Percentiles rank a stretch among this genome's conserved stretches.
Conservation (phyloP, 2,113 vertebrate genomes). For the Uria lomvia region DNA sequence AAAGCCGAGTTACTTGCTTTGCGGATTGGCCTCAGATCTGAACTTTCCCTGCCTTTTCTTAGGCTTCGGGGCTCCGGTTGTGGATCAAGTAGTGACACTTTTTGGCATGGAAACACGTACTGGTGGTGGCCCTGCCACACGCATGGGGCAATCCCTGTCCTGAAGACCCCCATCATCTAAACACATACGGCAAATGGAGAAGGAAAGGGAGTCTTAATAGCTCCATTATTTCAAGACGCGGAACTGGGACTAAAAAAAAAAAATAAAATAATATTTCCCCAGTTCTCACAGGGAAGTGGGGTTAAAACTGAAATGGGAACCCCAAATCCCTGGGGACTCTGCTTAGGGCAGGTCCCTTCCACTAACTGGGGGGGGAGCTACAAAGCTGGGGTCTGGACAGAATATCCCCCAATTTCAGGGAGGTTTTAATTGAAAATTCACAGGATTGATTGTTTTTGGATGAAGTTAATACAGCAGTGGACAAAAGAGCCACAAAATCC, state of each 20-base stretch:
- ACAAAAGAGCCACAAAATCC: background rate
- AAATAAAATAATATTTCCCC: background rate
- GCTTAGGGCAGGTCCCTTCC: background rate
- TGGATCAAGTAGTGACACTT: background rate
- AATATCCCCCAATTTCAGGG: background rate
- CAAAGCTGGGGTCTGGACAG: background rate
- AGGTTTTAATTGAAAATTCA: background rate
- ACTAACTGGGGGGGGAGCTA: background rate
- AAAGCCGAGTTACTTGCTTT: background rate
- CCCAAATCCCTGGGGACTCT: background rate
- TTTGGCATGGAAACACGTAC: background rate
- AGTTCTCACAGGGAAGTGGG: background rate
- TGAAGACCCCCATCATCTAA: background rate
- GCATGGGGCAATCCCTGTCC: fast-evolving
- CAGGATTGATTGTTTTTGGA: background rate
- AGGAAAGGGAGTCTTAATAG: background rate
- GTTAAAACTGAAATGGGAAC: background rate
- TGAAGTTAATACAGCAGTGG: background rate
- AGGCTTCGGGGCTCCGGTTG: background rate
- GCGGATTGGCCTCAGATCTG: background rate
- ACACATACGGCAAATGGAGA: background rate
- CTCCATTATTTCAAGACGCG: background rate
- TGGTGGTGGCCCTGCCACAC: background rate
- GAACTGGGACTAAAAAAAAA: background rate
- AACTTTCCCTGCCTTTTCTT: background rate